phyloP scores from a whole-genome alignment of 2,888 invertebrate species.

The Andrena hattorfiana region DNA sequence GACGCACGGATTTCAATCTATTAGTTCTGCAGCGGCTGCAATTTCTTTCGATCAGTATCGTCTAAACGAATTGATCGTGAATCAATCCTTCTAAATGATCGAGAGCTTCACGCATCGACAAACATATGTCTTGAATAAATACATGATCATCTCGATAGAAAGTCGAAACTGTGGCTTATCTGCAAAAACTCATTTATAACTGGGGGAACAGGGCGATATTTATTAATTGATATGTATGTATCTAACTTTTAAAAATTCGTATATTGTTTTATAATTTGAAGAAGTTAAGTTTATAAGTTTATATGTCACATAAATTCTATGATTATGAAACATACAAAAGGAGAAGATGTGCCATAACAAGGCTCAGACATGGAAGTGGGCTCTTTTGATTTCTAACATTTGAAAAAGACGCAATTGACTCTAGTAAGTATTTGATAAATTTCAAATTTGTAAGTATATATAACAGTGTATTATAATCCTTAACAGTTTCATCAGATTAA shows the following conservation, averaged over 20 bases:
- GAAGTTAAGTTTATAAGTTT: too few species aligned
- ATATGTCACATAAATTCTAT: too few species aligned
- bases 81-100: slow-evolving; percentile 2
- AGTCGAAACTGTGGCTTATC: background rate
- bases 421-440: too few species aligned
- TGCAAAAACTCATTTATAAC: background rate
- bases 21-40: slow-evolving; percentile 18
- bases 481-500: too few species aligned
- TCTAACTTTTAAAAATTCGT: background rate
- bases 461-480: too few species aligned
- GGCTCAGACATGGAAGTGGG: too few species aligned
- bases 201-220: background rate
- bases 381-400: too few species aligned
- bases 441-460: too few species aligned
- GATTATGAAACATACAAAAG: too few species aligned
- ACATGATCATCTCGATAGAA: background rate
- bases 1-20: slow-evolving; percentile 35
- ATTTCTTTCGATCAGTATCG: slow-evolving; percentile 32
- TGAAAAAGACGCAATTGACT: too few species aligned
- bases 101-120: background rate
- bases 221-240: background rate
- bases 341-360: too few species aligned
- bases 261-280: too few species aligned
- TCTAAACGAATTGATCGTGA: slow-evolving; percentile 17
- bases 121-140: background rate